These are phyloP conservation scores for Epinephelus malabaricus DNA, from an alignment of 2,797 vertebrate genomes.

Conservation along the genomic window DNA sequence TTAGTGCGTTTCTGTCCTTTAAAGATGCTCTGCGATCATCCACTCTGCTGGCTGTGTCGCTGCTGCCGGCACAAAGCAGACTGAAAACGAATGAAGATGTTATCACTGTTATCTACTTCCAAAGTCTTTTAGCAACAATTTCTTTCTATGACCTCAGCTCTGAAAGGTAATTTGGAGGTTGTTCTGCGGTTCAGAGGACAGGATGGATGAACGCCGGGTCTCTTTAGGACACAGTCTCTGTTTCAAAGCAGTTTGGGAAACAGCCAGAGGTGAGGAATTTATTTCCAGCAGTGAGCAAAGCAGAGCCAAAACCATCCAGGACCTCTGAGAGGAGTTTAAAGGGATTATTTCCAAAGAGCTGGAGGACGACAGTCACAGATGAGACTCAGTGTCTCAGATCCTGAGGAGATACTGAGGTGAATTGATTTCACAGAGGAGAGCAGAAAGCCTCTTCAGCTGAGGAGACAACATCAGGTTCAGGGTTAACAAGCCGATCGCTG, in stretches of 20 bases:
- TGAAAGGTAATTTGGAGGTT: constrained; percentile 63
- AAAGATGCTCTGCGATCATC: constrained; percentile 8
- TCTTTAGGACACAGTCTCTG: constrained; percentile 65
- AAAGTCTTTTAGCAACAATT: constrained; percentile 63
- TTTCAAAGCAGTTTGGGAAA: constrained; percentile 70
- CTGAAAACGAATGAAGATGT: constrained; percentile 58
- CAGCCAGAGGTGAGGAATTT: constrained; percentile 72
- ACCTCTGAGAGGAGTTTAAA: constrained; percentile 64
- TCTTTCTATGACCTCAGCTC: constrained; percentile 47
- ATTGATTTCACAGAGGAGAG: constrained; percentile 49
- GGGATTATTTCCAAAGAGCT: constrained; percentile 72
- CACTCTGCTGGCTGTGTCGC: constrained; percentile 14
- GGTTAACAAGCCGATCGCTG: constrained; percentile 43
- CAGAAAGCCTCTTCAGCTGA: constrained; percentile 31
- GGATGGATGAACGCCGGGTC: constrained; percentile 54
- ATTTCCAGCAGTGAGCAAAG: constrained; percentile 68
- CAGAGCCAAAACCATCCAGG: constrained; percentile 39
- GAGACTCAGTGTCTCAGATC: constrained; percentile 48
- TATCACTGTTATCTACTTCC: constrained; percentile 59
- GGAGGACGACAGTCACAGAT: constrained; percentile 58
- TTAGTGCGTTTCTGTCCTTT: constrained; percentile 6
- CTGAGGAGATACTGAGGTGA: constrained; percentile 52
- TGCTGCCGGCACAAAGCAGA: constrained; percentile 35
- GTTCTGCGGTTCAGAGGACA: constrained; percentile 55
- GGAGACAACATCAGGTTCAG: constrained; percentile 30